phyloP scores from a whole-genome alignment of 1,140 invertebrate species.

The Protaetia brevitarsis region DNA sequence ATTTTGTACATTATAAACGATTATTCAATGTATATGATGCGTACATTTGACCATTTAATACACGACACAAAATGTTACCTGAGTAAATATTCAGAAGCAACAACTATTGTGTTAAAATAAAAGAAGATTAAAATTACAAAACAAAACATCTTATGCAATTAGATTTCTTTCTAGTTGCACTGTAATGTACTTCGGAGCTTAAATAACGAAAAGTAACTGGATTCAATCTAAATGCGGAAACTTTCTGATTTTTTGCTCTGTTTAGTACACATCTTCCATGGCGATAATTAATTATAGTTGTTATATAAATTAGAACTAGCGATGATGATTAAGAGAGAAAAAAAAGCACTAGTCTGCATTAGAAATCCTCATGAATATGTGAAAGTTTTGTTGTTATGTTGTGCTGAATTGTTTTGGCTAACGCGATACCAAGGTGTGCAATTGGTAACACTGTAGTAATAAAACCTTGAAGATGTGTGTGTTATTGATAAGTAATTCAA shows the following conservation, averaged over 20 bases:
- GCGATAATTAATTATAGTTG: slow-evolving; percentile 29
- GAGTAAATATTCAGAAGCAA: no score
- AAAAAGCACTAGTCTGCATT: neutral
- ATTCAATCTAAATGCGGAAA: slow-evolving; percentile 28
- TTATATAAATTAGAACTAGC: slow-evolving; percentile 30
- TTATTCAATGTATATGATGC: no score
- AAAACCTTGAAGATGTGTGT: neutral
- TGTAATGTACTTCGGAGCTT: no score
- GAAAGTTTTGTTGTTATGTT: slow-evolving; percentile 11
- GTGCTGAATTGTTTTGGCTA: neutral
- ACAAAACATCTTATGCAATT: neutral
- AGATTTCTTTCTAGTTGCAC: no score
- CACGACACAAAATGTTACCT: no score
- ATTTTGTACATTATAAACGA: no score
- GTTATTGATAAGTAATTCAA: neutral
- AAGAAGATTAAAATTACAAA: no score
- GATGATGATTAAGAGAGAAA: slow-evolving; percentile 13
- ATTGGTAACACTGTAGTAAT: no score
- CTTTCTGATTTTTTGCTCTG: slow-evolving; percentile 35
- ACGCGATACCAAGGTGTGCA: neutral
- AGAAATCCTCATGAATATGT: slow-evolving; percentile 18
- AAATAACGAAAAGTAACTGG: slow-evolving; percentile 33
- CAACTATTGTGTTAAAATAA: no score
- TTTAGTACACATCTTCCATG: slow-evolving; percentile 29
- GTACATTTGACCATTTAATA: no score